Evolutionary conservation across 1,140 invertebrate genomes (phyloP).

Genomic region (Drosophila equinoxialis): DNA sequence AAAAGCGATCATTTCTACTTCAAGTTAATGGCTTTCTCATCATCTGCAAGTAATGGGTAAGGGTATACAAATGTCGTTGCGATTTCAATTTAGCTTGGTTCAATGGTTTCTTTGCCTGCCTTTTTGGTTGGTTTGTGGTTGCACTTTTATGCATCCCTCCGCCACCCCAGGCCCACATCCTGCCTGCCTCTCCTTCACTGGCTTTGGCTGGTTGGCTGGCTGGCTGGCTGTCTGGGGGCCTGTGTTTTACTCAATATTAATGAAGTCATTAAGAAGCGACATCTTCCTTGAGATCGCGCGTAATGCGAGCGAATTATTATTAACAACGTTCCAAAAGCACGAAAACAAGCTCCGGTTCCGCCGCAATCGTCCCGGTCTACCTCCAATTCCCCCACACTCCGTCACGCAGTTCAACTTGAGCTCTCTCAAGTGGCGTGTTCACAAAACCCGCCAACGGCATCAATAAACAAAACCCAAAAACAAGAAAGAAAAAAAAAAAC

Average conservation of each 20-base stretch:
- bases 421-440: conserved; percentile 42
- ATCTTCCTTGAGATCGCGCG: conserved; percentile 76
- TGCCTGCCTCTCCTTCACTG: not conserved
- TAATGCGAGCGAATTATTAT: conserved; percentile 81
- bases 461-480: conserved; percentile 46
- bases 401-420: conserved; percentile 4
- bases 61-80: not conserved
- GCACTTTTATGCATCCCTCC: conserved; percentile 35
- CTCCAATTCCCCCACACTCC: not conserved
- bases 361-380: not conserved
- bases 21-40: too few species aligned
- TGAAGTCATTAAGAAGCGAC: conserved; percentile 78
- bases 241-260: conserved; percentile 80
- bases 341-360: conserved; percentile 65
- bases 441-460: conserved; percentile 51
- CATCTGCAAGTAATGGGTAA: too few species aligned
- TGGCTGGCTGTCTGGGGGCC: conserved; percentile 9
- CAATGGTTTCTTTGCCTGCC: conserved; percentile 35
- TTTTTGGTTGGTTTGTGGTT: conserved; percentile 40
- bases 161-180: not conserved
- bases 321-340: conserved; percentile 66
- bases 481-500: conserved; percentile 12
- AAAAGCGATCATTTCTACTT: too few species aligned
- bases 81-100: conserved; percentile 18
- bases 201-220: not conserved